Evolutionary conservation across 2,888 invertebrate species (phyloP), one percentile per base, ranked within the genome.

Genomic region (Yponomeuta evonymella): DNA sequence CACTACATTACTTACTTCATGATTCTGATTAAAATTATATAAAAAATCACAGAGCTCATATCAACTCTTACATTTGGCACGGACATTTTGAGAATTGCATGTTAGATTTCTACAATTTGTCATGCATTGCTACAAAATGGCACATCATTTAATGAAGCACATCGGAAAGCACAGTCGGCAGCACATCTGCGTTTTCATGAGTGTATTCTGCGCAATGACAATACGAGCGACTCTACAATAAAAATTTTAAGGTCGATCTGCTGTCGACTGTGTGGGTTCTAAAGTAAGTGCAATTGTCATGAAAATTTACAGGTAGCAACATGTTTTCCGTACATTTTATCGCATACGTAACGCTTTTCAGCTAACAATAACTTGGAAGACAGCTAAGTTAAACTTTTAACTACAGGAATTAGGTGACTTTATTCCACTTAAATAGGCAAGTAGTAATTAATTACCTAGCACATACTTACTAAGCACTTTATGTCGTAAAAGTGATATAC

Each of bases 51-150:
- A 8, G 43, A 43, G 43, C 6, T 43, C 8, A 43, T 8, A 8
- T 8, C 1, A 43, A 43, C 43, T 58, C 15, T 73, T 76, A 80
- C 73, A 78, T 75, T 84, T 83, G 83, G 84, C 83, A 84, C 84
- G 79, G 73, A 79, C 75, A 76, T 84, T 83, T 75, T 12, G 15
- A 12, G 51, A 58, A 58, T 43, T 8, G 43, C 43, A 5, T 43
- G 5, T 43, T 43, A 8, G 5, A 43, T 43, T 43, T 5, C 15
- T 15, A 58, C 12, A 3, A 58, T 15, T 12, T 58, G 10, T 58
- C 51, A 15, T 15, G 12, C 79, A 73, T 71, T 77, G 79, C 79
- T 80, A 80, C 77, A 33, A 65, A 65, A 80, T 80, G 77, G 72
- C 71, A 71, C 66, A 29, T 67, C 12, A 33, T 29, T 65, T 33